phyloP scores from a whole-genome alignment of 2,797 vertebrate species.

The Otolemur crassicaudatus region DNA sequence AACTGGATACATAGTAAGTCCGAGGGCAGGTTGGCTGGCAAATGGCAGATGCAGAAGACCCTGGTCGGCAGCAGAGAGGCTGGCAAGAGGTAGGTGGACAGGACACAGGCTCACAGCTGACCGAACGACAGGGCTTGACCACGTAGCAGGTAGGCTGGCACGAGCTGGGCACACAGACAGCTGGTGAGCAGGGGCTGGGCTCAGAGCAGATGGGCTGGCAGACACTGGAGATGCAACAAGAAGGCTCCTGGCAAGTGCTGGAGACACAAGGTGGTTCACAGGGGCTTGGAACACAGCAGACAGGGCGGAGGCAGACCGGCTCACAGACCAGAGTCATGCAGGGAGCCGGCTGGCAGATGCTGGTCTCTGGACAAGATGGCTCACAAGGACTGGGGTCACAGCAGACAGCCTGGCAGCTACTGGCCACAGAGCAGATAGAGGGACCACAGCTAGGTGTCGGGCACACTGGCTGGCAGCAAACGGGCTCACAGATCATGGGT shows the following conservation, averaged over 20 bases:
- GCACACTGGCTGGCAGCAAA: constrained; percentile 67
- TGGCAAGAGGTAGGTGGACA: constrained; percentile 57
- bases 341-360: constrained; percentile 60
- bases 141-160: constrained; percentile 68
- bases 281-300: constrained; percentile 71
- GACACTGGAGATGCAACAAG: constrained; percentile 66
- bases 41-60: constrained; percentile 79
- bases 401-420: constrained; percentile 68
- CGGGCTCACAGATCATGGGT: constrained; percentile 67
- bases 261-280: constrained; percentile 62
- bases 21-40: constrained; percentile 64
- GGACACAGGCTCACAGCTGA: constrained; percentile 61
- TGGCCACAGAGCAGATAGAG: constrained; percentile 61
- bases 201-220: constrained; percentile 74
- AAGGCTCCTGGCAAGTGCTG: constrained; percentile 65
- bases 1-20: constrained; percentile 80
- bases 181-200: constrained; percentile 62
- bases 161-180: constrained; percentile 56
- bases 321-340: constrained; percentile 72
- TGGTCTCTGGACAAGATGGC: constrained; percentile 53
- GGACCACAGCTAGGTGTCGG: constrained; percentile 62
- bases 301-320: constrained; percentile 64
- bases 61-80: constrained; percentile 23
- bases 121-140: constrained; percentile 66
- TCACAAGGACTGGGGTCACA: constrained; percentile 67